These are phyloP conservation scores for Chouioia cunea DNA, from an alignment of 2,888 invertebrate species.

Conservation along the genomic window DNA sequence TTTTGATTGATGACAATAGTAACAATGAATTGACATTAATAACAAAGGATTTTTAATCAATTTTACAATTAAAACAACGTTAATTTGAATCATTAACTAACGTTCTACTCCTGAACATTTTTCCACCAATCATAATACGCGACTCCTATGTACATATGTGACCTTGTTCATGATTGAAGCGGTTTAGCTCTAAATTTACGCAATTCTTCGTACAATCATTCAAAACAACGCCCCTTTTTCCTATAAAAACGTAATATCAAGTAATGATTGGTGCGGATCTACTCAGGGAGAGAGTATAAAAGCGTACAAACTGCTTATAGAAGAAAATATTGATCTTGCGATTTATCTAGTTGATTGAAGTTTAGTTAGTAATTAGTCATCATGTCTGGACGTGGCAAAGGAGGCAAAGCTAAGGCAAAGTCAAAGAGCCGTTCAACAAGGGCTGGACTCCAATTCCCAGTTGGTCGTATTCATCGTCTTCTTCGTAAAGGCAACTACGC, in stretches of 20 bases:
- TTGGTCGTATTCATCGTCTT: slow-evolving; percentile 73
- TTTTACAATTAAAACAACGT: no score
- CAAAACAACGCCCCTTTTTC: neutral
- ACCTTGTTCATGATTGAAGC: neutral
- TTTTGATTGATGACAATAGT: no score
- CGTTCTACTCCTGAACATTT: no score
- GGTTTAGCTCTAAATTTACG: neutral
- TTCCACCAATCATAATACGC: no score
- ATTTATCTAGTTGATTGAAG: neutral
- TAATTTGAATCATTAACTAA: no score
- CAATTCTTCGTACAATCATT: no score
- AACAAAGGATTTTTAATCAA: no score
- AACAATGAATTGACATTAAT: no score
- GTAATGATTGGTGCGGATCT: neutral
- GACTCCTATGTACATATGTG: no score
- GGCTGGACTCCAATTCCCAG: slow-evolving; percentile 74
- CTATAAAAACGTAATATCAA: neutral
- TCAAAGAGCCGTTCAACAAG: slow-evolving; percentile 69
- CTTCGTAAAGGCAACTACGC: slow-evolving; percentile 76
- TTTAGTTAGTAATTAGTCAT: neutral
- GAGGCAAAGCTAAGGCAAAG: slow-evolving; percentile 54
- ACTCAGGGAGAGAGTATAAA: neutral
- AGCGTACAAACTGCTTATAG: neutral
- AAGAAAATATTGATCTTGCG: neutral
- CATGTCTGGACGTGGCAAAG: slow-evolving; percentile 57